phyloP scores from a whole-genome alignment of 2,797 vertebrate genomes.

The Gambelia wislizenii region DNA sequence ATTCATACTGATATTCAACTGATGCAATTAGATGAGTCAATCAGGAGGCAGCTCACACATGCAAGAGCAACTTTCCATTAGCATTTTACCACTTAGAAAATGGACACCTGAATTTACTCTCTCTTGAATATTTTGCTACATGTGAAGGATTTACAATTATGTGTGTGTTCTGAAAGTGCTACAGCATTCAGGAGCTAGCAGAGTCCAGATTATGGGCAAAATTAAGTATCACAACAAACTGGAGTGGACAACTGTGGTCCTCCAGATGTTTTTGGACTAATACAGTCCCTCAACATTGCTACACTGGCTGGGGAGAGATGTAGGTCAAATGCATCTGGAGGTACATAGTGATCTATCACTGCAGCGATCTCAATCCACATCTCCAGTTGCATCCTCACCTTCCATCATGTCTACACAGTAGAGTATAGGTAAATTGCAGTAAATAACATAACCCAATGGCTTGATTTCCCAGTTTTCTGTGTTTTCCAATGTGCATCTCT shows the following conservation, averaged over 20 bases:
- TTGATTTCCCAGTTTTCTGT: neutral
- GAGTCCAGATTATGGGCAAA: neutral
- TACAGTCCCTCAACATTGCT: too few species aligned
- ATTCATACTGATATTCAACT: slow-evolving; percentile 15
- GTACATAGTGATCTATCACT: too few species aligned
- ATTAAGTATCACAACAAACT: neutral
- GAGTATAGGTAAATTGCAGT: neutral
- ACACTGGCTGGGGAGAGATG: too few species aligned
- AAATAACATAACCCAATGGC: neutral
- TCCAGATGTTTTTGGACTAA: too few species aligned
- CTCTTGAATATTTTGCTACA: neutral
- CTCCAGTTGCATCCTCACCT: neutral
- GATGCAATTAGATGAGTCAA: neutral
- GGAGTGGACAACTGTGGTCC: too few species aligned
- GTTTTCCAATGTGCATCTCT: neutral
- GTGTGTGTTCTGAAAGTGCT: neutral
- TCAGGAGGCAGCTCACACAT: neutral
- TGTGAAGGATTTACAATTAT: neutral
- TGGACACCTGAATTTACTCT: neutral
- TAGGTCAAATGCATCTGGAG: too few species aligned
- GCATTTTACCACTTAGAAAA: slow-evolving; percentile 2
- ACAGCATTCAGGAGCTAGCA: neutral
- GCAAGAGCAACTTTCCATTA: neutral
- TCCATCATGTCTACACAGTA: neutral
- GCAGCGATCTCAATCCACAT: neutral